Conservation (phyloP, 2,888 invertebrate species). For the Phlogophora meticulosa region DNA sequence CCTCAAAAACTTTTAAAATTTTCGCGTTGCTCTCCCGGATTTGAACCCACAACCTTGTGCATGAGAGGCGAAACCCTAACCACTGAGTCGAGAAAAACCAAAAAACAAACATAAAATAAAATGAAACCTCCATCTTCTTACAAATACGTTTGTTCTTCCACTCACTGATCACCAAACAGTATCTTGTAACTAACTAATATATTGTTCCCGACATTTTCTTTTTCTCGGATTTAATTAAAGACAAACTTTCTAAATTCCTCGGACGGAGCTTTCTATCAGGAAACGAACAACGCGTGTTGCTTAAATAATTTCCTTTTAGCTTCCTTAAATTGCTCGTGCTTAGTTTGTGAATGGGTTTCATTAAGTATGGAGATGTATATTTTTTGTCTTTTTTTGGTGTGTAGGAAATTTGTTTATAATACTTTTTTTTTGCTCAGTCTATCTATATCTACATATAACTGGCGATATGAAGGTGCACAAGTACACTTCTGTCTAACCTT, state of each 20-base stretch:
- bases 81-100: too few relatives aligned
- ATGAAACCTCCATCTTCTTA: not conserved
- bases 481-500: too few relatives aligned
- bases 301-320: constrained; percentile 60
- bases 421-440: too few relatives aligned
- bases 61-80: too few relatives aligned
- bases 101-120: too few relatives aligned
- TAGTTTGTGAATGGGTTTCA: constrained; percentile 34
- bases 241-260: constrained; percentile 60
- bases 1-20: too few relatives aligned
- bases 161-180: constrained; percentile 42
- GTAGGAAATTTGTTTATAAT: not conserved
- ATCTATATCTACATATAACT: too few relatives aligned
- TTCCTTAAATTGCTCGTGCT: constrained; percentile 46
- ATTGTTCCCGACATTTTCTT: constrained; percentile 53
- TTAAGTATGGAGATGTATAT: constrained; percentile 37
- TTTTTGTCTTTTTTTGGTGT: constrained; percentile 3
- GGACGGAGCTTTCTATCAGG: constrained; percentile 57
- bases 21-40: too few relatives aligned
- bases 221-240: constrained; percentile 56
- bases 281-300: constrained; percentile 59
- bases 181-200: constrained; percentile 38
- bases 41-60: too few relatives aligned
- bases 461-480: too few relatives aligned
- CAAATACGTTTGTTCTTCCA: not conserved